These are phyloP conservation scores for Cybosia mesomella DNA, from an alignment of 2,888 invertebrate species.

Conservation along the genomic window DNA sequence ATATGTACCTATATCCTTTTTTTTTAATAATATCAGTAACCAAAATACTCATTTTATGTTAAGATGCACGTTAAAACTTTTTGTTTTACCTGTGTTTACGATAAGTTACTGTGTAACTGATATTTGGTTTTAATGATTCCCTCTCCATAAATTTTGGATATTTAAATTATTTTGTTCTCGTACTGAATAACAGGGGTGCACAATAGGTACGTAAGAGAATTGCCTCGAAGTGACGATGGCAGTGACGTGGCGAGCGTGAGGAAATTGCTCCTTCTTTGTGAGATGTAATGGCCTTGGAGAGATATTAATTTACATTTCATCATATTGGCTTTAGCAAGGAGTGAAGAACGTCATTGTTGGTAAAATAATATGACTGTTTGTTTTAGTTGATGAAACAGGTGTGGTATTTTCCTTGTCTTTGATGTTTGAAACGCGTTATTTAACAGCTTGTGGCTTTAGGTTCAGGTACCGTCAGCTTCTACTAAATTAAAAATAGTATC, in stretches of 20 bases:
- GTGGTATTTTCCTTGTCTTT: neutral
- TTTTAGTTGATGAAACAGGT: neutral
- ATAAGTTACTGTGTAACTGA: neutral
- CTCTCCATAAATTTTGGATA: conserved; percentile 8
- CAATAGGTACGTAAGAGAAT: conserved; percentile 45
- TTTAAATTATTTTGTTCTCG: conserved; percentile 11
- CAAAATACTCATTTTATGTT: too few relatives aligned
- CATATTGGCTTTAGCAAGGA: neutral
- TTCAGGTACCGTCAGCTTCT: too few relatives aligned
- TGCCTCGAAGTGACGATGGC: conserved; percentile 42
- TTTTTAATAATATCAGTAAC: neutral
- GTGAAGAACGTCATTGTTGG: neutral
- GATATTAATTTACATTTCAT: conserved; percentile 19
- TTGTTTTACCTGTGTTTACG: neutral
- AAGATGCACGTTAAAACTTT: neutral
- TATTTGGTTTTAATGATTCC: neutral
- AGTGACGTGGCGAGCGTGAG: conserved; percentile 40
- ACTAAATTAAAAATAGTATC: too few relatives aligned
- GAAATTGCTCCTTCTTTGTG: conserved; percentile 47
- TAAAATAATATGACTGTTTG: neutral
- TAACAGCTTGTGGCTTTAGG: too few relatives aligned
- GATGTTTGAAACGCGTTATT: neutral
- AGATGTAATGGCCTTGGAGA: conserved; percentile 17
- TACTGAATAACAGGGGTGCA: conserved; percentile 40
- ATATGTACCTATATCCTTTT: too few relatives aligned